Evolutionary conservation across 1,140 invertebrate species (phyloP), one percentile per base, ranked within the genome.

Genomic region (Acromyrmex echinatior): DNA sequence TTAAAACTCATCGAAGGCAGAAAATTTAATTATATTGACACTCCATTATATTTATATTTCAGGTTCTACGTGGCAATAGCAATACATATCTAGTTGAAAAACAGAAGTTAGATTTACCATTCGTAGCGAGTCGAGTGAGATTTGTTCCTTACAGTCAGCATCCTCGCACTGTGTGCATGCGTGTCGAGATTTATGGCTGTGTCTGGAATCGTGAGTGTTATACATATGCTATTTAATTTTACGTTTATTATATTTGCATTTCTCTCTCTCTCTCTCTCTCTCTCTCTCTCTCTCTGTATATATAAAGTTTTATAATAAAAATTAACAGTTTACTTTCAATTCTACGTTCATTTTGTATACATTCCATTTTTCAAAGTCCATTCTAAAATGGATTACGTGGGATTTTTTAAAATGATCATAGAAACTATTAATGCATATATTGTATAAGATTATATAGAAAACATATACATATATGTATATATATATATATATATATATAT

Each of bases 111-210:
- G 98, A 98, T 90, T 96, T 98, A 35, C 98, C 98, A 14, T 98
- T 99, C 90, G 96, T 99, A 35, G 98, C 98, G 0, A 98, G 97
- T 82, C 97, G 97, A 95, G 97, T 99, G 51, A 97, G 98, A 78
- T 98, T 99, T 94, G 97, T 98, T 92, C 98, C 98, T 18, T 98
- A 98, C 95, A 98, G 98, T 78, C 96, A 97, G 82, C 98, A 98
- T 93, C 97, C 98, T 35, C 96, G 98, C 68, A 99, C 98, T 0
- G 98, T 99, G 25, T 99, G 98, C 95, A 97, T 99, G 97, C 96
- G 98, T 89, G 98, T 99, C 9, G 98, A 99, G 95, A 96, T 99
- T 78, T 98, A 98, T 92, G 98, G 98, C 88, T 99, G 98, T 94
- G 96, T 96, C 45, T 98, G 98, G 97, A 97, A 97, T 96, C 97